Base-by-base conservation (phyloP, 2,797 vertebrate species). In the Glossophaga mutica region DNA sequence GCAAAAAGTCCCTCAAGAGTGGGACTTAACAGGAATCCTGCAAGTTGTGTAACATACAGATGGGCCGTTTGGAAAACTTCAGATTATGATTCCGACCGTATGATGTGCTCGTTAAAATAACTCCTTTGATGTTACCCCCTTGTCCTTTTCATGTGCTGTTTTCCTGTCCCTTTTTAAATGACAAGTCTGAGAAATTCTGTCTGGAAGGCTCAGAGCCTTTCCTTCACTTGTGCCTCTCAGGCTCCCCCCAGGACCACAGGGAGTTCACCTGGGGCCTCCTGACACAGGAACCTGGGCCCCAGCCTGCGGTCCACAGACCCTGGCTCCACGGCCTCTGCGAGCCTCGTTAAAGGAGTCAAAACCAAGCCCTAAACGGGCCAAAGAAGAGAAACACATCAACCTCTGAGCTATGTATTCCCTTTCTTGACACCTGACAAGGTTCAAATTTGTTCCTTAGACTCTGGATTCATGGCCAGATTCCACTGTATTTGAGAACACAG, bases 101-200 rank as follows among this genome's bases (percentile, higher is more conserved):
- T 71, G 83, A 95, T 94, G 84, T 37, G 91, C 76, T 76, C 2
- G 4, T 97, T 96, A 96, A 97, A 97, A 96, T 84, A 96, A 91
- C 89, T 96, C 74, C 92, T 97, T 97, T 96, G 96, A 97, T 92
- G 91, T 94, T 71, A 83, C 19, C 73, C 86, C 46, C 2, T 44
- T 95, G 62, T 62, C 74, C 78, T 96, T 94, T 90, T 83, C 82
- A 89, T 91, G 57, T 94, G 96, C 76, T 92, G 6, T 85, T 85
- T 97, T 90, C 85, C 78, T 15, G 0, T 90, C 67, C 34, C 50
- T 76, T 85, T 94, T 94, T 77, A 95, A 96, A 97, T 73, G 73
- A 94, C 68, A 96, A 85, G 48, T 96, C 81, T 97, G 39, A 46
- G 81, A 91, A 86, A 93, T 37, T 59, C 76, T 87, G n/a, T 48